Conservation (phyloP, 2,888 invertebrate species). For the Hypena proboscidalis region DNA sequence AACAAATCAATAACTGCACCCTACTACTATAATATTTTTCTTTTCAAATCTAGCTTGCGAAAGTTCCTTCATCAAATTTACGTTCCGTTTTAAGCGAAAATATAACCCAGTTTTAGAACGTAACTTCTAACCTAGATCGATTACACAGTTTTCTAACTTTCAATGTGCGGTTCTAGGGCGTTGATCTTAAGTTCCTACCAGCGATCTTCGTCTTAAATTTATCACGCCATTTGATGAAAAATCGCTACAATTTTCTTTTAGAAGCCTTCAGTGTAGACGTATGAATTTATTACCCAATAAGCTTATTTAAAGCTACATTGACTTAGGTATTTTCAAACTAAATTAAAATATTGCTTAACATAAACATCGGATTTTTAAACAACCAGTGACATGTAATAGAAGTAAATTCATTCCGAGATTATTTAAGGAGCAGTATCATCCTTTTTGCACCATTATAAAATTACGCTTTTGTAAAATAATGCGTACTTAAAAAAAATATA, state of each 20-base stretch:
- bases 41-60: too few relatives aligned
- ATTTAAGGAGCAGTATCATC: too few relatives aligned
- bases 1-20: too few relatives aligned
- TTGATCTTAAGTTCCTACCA: conserved; percentile 21
- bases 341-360: background rate
- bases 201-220: conserved; percentile 49
- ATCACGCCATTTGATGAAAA: conserved; percentile 59
- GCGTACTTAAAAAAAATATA: too few relatives aligned
- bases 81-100: too few relatives aligned
- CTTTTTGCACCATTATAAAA: too few relatives aligned
- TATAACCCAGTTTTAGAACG: background rate
- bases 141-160: conserved; percentile 14
- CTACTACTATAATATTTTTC: too few relatives aligned
- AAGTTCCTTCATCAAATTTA: too few relatives aligned
- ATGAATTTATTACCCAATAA: conserved; percentile 57
- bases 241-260: conserved; percentile 58
- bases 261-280: conserved; percentile 48
- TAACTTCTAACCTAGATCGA: conserved; percentile 23
- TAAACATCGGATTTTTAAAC: too few relatives aligned
- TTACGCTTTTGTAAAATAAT: too few relatives aligned
- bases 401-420: too few relatives aligned
- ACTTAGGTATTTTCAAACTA: conserved; percentile 13
- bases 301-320: conserved; percentile 12
- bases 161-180: conserved; percentile 5
- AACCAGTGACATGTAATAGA: too few relatives aligned